A percentile compares a stretch with the other conserved stretches of the same genome.
Evolutionary conservation across 2,888 invertebrate genomes (phyloP).

Genomic region (Rhorus exstirpatorius): DNA sequence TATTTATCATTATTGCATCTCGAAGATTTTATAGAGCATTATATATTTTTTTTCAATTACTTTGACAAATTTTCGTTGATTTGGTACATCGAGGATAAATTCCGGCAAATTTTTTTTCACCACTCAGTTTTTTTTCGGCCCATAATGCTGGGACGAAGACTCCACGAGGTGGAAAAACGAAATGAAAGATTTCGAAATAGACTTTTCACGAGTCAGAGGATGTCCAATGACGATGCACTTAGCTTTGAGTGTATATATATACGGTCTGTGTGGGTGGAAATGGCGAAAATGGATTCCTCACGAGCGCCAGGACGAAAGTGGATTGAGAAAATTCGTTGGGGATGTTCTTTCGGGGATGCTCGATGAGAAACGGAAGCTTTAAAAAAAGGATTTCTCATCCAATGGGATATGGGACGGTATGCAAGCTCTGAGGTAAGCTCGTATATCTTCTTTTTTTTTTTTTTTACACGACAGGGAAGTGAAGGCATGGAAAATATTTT

Average conservation of each 20-base stretch:
- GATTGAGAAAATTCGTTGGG: conserved; percentile 48
- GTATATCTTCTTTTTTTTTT: conserved; percentile 12
- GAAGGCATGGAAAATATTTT: not conserved
- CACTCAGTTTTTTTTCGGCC: not conserved
- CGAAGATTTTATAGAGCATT: no score
- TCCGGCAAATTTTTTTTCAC: not conserved
- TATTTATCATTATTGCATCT: no score
- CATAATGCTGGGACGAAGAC: not conserved
- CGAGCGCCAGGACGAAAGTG: conserved; percentile 38
- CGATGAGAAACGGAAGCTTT: conserved; percentile 49
- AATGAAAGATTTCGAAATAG: conserved; percentile 38
- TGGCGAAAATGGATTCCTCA: conserved; percentile 59
- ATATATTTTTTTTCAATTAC: no score
- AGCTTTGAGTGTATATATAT: not conserved
- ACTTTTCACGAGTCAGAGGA: conserved; percentile 44
- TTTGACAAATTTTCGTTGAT: no score
- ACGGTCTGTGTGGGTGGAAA: not conserved
- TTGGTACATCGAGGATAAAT: no score
- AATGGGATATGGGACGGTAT: conserved; percentile 21
- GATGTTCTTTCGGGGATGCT: conserved; percentile 25
- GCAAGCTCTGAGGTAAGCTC: conserved; percentile 28
- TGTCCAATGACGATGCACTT: conserved; percentile 28
- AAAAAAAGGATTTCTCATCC: conserved; percentile 54
- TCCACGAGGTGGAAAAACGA: conserved; percentile 35
- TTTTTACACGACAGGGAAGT: not conserved